Percentiles rank a stretch among this genome's conserved stretches.
phyloP scores from a whole-genome alignment of 2,797 vertebrate species.

The Sylvilagus floridanus region DNA sequence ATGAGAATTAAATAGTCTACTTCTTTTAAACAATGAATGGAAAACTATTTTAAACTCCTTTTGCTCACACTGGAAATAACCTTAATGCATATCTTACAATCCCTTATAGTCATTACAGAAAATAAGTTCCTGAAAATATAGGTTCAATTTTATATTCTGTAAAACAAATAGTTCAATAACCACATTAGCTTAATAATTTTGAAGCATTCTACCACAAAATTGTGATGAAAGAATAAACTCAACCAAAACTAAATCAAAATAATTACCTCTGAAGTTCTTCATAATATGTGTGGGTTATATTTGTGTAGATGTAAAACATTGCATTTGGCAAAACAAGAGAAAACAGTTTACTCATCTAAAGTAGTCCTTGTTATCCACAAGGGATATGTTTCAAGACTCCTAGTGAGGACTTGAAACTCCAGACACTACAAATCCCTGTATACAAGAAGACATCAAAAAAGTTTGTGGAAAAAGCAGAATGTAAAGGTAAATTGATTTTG shows the following conservation, averaged over 20 bases:
- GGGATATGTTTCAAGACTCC: too few relatives aligned
- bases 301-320: neutral
- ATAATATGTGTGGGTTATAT: neutral
- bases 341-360: neutral
- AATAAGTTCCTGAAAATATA: neutral
- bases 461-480: too few relatives aligned
- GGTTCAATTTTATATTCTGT: neutral
- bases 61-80: neutral
- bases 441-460: too few relatives aligned
- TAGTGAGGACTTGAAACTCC: too few relatives aligned
- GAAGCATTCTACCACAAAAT: neutral
- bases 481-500: too few relatives aligned
- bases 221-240: neutral
- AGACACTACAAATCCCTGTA: too few relatives aligned
- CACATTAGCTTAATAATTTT: neutral
- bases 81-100: neutral
- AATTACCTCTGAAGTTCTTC: neutral
- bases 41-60: conserved; percentile 31
- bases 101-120: neutral
- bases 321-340: neutral
- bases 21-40: neutral
- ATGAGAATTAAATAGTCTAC: neutral
- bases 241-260: conserved; percentile 21
- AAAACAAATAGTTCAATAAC: neutral
- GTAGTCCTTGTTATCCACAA: too few relatives aligned